Conservation (phyloP, 1,140 invertebrate genomes). For the Phocides pigmalion region DNA sequence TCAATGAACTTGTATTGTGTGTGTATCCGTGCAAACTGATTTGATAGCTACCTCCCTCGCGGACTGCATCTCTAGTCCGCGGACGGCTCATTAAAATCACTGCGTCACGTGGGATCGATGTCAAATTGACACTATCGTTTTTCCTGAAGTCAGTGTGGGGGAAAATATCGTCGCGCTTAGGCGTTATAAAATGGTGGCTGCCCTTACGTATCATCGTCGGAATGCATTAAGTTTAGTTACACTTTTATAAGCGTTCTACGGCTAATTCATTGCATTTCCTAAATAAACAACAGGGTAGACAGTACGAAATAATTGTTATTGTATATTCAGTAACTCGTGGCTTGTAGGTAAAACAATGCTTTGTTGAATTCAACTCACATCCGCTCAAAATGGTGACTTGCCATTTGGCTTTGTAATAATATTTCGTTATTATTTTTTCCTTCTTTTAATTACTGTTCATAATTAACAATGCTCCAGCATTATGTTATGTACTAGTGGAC, state of each 20-base stretch:
- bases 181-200: conserved; percentile 84
- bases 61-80: conserved; percentile 85
- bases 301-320: conserved; percentile 52
- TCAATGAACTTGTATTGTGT: conserved; percentile 85
- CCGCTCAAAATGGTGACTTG: conserved; percentile 87
- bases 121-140: conserved; percentile 84
- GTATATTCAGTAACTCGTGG: conserved; percentile 51
- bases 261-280: conserved; percentile 48
- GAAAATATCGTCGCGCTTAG: conserved; percentile 80
- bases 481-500: not conserved
- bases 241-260: conserved; percentile 38
- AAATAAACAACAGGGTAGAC: conserved; percentile 52
- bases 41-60: conserved; percentile 85
- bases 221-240: conserved; percentile 62
- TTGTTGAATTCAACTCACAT: conserved; percentile 80
- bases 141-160: conserved; percentile 81
- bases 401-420: conserved; percentile 61
- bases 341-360: conserved; percentile 69
- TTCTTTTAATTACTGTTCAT: conserved; percentile 5
- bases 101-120: conserved; percentile 86
- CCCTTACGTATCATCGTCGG: conserved; percentile 73
- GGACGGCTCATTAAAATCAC: conserved; percentile 86
- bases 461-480: not conserved
- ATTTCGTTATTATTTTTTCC: conserved; percentile 35
- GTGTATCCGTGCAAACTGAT: conserved; percentile 85